Evolutionary conservation across 92 coral and sea anemone genomes (phyloP), one percentile per base, ranked within the genome.

Genomic region (Phymanthus crucifer): DNA sequence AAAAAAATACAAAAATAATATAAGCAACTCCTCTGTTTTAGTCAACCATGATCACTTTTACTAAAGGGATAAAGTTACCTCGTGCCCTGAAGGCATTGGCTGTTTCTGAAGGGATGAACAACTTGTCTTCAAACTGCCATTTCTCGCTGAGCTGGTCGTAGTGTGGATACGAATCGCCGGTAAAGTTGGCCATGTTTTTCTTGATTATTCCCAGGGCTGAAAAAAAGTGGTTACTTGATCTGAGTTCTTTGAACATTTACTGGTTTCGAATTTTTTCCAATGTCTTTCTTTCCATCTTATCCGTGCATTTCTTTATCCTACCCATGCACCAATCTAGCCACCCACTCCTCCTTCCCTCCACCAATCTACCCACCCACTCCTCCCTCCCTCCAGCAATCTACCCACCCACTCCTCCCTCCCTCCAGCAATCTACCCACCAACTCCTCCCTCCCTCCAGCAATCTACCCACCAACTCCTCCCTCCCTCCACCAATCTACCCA

Each of bases 181-280:
- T 38, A 40, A 33, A 57, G 79, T 72, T 66, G 26, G 35, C 67
- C 26, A 80, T 32, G 46, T 52, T 37, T 32, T 32, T 72, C 24
- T 74, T 72, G 38, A 85, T 87, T 13, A 89, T 84, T 24, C 87
- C 93, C 93, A 89, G 73, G 18, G 83, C 93, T 89, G 35, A 19
- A 54, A 54, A 54, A 54, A n/a, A 1, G 14, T 11, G 12, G 1
- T 2, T 10, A 7, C 10, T 38, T 38, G 18, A 21, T 10, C n/a
- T 54, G 6, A 54, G 27, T 8, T 54, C n/a, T 21, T 54, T 43
- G 18, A 10, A 54, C 27, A 21, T 54, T 19, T 54, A 21, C 19
- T 3, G 27, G n/a, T n/a, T n/a, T 54, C 0, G 6, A n/a, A 21
- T 54, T 45, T 45, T n/a, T n/a, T n/a, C n/a, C n/a, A 43, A 38